Evolutionary conservation across 2,888 invertebrate species (phyloP), one percentile per base, ranked within the genome.

Genomic region (Aphrophora alni): DNA sequence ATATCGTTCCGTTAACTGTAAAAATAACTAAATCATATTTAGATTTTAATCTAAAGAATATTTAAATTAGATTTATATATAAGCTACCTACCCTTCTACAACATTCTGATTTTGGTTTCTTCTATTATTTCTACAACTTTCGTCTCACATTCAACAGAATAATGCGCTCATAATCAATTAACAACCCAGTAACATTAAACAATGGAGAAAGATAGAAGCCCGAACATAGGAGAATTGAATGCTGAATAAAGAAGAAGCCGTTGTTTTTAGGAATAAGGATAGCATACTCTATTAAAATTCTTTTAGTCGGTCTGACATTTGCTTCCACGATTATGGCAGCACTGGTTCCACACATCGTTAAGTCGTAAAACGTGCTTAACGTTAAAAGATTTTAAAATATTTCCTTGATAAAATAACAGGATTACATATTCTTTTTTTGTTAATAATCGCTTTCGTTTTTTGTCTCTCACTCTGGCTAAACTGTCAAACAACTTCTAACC

Each of bases 341-440:
- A 59, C 59, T 59, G 59, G 59, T 59, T 59, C 59, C 21, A 59
- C 59, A 59, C 59, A 21, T 59, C 59, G 21, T 59, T 59, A 59
- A 59, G 21, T 59, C 59, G 59, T 44, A 59, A 59, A 59, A 59
- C 59, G 59, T 59, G 59, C 59, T 59, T 59, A 59, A 59, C 4
- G 59, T 59, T 59, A 21, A 59, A 59, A 59, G 59, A 59, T 59
- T 59, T 59, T 59, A 59, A 59, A 59, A 59, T 59, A 59, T 59
- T 59, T 59, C 59, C 59, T 21, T 59, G 59, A 59, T 59, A 59
- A 59, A 59, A 59, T 59, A 59, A 59, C 59, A 59, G 59, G 59
- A 59, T 59, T 59, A 59, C 59, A 59, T 59, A 59, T 59, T 59
- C 59, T 59, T 59, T 59, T 59, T 59, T 59, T 44, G 44, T 59